phyloP scores from a whole-genome alignment of 2,113 vertebrate species.

The Rhea americana region DNA sequence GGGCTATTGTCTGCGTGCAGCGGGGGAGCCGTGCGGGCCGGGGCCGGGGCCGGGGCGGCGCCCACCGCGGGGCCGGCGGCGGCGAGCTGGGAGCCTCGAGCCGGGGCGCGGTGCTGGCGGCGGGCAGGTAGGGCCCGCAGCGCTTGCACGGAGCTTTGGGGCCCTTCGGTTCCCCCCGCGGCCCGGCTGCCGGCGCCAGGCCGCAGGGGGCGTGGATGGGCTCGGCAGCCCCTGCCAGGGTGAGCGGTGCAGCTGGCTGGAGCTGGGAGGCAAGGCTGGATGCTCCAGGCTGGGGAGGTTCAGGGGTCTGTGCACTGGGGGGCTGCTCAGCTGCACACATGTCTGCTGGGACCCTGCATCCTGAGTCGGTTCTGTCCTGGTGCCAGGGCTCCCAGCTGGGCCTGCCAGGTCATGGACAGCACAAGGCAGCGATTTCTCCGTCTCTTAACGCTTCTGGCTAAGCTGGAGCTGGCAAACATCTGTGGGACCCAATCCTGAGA shows the following conservation, averaged over 20 bases:
- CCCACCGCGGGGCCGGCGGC: neutral
- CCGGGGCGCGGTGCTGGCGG: neutral
- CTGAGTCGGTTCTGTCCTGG: too few species aligned
- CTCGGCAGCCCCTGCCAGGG: too few species aligned
- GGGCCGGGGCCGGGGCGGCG: neutral
- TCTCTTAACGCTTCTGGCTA: neutral
- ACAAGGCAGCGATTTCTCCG: neutral
- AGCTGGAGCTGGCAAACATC: neutral
- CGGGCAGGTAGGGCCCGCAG: neutral
- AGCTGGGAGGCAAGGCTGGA: neutral
- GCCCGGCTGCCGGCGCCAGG: neutral
- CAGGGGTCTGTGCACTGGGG: neutral
- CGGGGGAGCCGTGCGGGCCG: neutral
- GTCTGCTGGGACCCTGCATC: too few species aligned
- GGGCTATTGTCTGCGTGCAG: neutral
- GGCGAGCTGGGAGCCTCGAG: neutral
- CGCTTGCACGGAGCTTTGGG: too few species aligned
- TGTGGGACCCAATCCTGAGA: neutral
- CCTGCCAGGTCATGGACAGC: neutral
- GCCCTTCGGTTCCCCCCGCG: neutral
- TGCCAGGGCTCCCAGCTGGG: neutral
- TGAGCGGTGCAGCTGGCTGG: too few species aligned
- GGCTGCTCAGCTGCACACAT: too few species aligned
- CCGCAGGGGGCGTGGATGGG: neutral
- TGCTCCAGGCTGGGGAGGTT: neutral